These are phyloP conservation scores for Antennarius maculatus DNA, from an alignment of 2,797 vertebrate species.

Conservation along the genomic window DNA sequence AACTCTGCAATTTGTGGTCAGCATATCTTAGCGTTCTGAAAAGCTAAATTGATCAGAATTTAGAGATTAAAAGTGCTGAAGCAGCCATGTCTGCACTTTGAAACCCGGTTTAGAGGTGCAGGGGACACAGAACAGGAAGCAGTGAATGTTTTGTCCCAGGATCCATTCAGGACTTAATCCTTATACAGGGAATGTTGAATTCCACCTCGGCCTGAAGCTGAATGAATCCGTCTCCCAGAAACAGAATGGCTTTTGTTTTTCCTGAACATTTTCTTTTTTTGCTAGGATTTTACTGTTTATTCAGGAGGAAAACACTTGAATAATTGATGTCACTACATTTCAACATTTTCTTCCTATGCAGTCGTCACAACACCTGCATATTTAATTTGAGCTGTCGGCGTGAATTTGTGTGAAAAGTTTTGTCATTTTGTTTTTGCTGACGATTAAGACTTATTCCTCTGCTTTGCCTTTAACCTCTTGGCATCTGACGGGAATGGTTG, in stretches of 20 bases:
- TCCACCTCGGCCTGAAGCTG: background rate
- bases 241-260: conserved; percentile 6
- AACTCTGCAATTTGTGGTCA: no score
- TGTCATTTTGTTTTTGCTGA: conserved; percentile 12
- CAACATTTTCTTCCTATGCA: conserved; percentile 1
- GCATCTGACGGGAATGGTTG: conserved; percentile 1
- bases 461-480: conserved; percentile 31
- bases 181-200: background rate
- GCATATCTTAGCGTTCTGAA: no score
- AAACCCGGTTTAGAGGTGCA: background rate
- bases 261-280: conserved; percentile 1
- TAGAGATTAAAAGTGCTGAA: no score
- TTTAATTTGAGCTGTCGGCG: background rate
- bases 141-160: background rate
- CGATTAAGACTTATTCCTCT: conserved; percentile 18
- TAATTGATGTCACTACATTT: conserved; percentile 48
- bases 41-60: no score
- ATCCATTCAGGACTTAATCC: background rate
- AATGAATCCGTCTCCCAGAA: background rate
- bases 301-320: conserved; percentile 31
- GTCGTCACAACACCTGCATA: conserved; percentile 1
- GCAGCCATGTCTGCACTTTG: background rate
- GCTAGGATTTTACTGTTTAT: conserved; percentile 9
- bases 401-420: conserved; percentile 1
- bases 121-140: background rate